Evolutionary conservation across 2,797 vertebrate species (phyloP).

Genomic region (Microhierax caerulescens): DNA sequence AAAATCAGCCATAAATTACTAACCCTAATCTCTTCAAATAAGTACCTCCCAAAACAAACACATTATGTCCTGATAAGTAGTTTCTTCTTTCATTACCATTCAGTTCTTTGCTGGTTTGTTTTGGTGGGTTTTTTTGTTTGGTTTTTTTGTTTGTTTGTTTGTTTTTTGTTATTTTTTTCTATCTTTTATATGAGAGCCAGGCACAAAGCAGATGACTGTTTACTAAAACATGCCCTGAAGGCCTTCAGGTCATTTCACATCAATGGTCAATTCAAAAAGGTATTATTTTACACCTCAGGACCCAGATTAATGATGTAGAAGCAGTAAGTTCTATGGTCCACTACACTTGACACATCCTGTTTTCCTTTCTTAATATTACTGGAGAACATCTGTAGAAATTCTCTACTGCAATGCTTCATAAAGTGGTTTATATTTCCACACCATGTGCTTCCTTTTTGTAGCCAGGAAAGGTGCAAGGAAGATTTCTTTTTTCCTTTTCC

Average conservation of each 20-base stretch:
- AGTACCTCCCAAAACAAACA: neutral
- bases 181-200: neutral
- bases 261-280: neutral
- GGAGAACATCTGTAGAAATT: neutral
- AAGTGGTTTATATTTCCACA: neutral
- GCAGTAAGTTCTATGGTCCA: neutral
- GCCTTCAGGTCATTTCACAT: neutral
- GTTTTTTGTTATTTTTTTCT: neutral
- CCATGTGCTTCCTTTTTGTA: neutral
- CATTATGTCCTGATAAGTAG: accelerated
- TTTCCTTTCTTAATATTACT: neutral
- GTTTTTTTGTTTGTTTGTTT: neutral
- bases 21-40: neutral
- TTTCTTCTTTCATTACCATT: neutral
- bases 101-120: neutral
- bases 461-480: neutral
- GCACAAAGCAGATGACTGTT: neutral
- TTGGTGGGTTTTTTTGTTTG: neutral
- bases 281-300: neutral
- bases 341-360: neutral
- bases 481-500: neutral
- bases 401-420: neutral
- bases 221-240: neutral
- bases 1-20: neutral
- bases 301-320: neutral